Evolutionary conservation across 2,797 vertebrate species (phyloP).

Genomic region (Schizothorax lantsangensis): DNA sequence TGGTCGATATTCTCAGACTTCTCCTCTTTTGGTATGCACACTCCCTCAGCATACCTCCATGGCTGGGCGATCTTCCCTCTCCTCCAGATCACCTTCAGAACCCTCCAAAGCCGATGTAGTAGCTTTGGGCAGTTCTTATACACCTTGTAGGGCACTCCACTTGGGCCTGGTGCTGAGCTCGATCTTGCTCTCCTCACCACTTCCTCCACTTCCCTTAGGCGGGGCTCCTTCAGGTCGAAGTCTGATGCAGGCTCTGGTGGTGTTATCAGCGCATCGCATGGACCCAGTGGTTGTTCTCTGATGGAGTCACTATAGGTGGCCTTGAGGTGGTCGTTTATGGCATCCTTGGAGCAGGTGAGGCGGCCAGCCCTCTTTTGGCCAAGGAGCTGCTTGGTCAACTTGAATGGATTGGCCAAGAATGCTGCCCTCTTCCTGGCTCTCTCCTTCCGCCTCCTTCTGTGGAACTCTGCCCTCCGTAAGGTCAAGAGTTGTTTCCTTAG

Average conservation of each 20-base stretch:
- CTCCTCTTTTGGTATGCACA: conserved; percentile 33
- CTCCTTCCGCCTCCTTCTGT: neutral
- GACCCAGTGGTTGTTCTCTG: neutral
- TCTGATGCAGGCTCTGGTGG: neutral
- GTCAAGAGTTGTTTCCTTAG: too few species aligned
- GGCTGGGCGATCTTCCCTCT: conserved; percentile 16
- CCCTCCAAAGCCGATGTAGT: neutral
- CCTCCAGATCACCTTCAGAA: neutral
- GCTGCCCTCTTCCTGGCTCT: conserved; percentile 12
- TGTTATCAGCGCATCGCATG: neutral
- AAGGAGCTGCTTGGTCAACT: conserved; percentile 30
- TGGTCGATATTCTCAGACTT: neutral
- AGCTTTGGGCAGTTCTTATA: neutral
- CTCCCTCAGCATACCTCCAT: conserved; percentile 14
- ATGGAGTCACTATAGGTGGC: neutral
- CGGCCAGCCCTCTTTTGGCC: conserved; percentile 1
- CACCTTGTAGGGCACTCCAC: neutral
- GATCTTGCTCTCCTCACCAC: conserved; percentile 10
- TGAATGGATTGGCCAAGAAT: neutral
- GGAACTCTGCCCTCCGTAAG: too few species aligned
- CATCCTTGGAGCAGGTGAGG: conserved; percentile 29
- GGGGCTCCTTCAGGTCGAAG: conserved; percentile 12
- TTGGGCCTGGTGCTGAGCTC: neutral
- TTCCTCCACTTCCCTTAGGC: conserved; percentile 28
- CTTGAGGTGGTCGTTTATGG: neutral